Percentiles rank a stretch among this genome's conserved stretches.
phyloP scores from a whole-genome alignment of 2,888 invertebrate species.

The Norana najaformis region DNA sequence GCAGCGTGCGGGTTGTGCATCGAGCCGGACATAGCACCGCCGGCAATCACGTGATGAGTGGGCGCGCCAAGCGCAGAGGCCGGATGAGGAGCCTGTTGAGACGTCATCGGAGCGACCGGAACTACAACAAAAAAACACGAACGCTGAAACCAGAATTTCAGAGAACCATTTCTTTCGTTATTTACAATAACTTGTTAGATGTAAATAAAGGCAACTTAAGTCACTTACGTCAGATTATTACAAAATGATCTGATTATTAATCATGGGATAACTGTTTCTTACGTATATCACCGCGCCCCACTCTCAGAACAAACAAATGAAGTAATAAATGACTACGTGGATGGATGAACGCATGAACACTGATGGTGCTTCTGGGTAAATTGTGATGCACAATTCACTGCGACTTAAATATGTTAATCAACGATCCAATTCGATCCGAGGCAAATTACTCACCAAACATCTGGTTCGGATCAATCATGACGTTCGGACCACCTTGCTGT shows the following conservation, averaged over 20 bases:
- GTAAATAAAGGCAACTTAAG: neutral
- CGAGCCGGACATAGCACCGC: neutral
- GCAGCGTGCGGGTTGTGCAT: neutral
- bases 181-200: neutral
- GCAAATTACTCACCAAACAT: neutral
- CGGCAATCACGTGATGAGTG: conserved; percentile 22
- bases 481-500: neutral
- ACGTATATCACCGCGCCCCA: too few relatives aligned
- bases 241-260: too few relatives aligned
- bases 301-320: neutral
- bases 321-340: neutral
- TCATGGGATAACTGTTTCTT: too few relatives aligned
- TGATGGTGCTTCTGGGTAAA: too few relatives aligned
- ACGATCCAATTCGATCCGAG: neutral
- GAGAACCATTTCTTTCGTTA: too few relatives aligned
- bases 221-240: too few relatives aligned
- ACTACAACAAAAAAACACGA: neutral
- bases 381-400: too few relatives aligned
- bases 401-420: neutral
- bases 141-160: too few relatives aligned
- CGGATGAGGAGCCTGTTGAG: conserved; percentile 16
- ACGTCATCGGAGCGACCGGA: neutral
- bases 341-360: too few relatives aligned
- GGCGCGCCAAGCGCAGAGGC: neutral
- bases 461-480: conserved; percentile 23